These are phyloP conservation scores for Phaetusa simplex DNA, from an alignment of 2,113 vertebrate species.

Conservation along the genomic window DNA sequence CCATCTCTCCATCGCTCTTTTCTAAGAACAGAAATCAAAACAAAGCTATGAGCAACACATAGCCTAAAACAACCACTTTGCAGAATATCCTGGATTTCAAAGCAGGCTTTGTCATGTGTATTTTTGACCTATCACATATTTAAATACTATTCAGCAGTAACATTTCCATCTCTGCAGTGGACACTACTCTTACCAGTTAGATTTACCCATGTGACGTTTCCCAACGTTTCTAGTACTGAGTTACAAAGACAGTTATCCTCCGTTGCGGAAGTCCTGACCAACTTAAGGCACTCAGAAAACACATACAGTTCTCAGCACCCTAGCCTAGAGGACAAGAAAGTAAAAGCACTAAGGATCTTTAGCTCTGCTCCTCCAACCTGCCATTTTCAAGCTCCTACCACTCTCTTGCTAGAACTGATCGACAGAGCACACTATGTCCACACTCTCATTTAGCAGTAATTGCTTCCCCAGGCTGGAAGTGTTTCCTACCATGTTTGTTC, in stretches of 20 bases:
- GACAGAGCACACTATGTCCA: not conserved
- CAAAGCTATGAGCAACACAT: not conserved
- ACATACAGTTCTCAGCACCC: not conserved
- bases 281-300: not conserved
- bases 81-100: not conserved
- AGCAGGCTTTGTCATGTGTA: not conserved
- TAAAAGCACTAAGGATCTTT: not conserved
- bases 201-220: not conserved
- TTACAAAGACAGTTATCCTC: not conserved
- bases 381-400: not conserved
- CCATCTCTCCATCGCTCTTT: conserved; percentile 52
- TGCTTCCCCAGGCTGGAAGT: not conserved
- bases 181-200: not conserved
- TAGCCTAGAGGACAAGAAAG: not conserved
- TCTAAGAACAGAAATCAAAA: conserved; percentile 52
- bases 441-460: not conserved
- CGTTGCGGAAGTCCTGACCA: not conserved
- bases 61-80: not conserved
- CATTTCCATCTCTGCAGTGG: not conserved
- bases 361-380: not conserved
- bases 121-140: not conserved
- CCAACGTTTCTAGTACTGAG: not conserved
- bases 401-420: not conserved
- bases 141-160: not conserved
- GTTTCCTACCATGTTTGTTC: conserved; percentile 82